These are phyloP conservation scores for Trichomalopsis sarcophagae DNA, from an alignment of 1,140 invertebrate species.

Conservation along the genomic window DNA sequence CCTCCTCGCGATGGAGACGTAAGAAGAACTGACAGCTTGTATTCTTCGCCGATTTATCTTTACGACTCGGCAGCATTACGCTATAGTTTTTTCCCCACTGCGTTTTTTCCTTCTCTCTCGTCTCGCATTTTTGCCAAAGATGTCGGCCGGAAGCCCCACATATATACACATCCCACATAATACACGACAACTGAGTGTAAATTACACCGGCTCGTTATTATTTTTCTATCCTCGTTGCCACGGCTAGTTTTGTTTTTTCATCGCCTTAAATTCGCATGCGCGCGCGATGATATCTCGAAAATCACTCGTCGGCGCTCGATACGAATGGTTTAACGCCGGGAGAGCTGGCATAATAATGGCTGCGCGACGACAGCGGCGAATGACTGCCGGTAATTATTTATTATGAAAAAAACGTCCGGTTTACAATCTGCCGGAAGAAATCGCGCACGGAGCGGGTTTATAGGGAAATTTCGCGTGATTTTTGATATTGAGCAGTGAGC, in stretches of 20 bases:
- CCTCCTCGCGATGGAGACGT: slow-evolving; percentile 24
- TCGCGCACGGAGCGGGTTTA: neutral
- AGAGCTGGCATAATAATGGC: neutral
- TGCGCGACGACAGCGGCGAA: slow-evolving; percentile 11
- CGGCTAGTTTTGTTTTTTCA: slow-evolving; percentile 8
- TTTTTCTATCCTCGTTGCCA: neutral
- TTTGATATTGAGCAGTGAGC: slow-evolving; percentile 52
- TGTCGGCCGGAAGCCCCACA: slow-evolving; percentile 22
- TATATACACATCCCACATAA: neutral
- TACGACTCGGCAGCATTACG: slow-evolving; percentile 32
- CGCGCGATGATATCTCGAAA: slow-evolving; percentile 24
- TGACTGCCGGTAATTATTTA: slow-evolving; percentile 18
- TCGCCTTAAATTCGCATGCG: neutral
- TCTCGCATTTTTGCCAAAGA: neutral
- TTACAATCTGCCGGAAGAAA: slow-evolving; percentile 32
- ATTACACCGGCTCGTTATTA: slow-evolving; percentile 36
- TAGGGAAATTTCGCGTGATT: slow-evolving; percentile 14
- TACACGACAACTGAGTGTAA: slow-evolving; percentile 7
- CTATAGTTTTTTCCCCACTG: slow-evolving; percentile 22
- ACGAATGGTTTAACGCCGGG: slow-evolving; percentile 19
- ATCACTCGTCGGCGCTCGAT: neutral
- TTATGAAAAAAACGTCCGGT: slow-evolving; percentile 12
- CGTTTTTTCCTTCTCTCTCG: neutral
- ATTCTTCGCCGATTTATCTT: slow-evolving; percentile 36
- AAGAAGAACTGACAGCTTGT: slow-evolving; percentile 18